phyloP scores from a whole-genome alignment of 1,140 invertebrate species.

The Parasteatoda tepidariorum region DNA sequence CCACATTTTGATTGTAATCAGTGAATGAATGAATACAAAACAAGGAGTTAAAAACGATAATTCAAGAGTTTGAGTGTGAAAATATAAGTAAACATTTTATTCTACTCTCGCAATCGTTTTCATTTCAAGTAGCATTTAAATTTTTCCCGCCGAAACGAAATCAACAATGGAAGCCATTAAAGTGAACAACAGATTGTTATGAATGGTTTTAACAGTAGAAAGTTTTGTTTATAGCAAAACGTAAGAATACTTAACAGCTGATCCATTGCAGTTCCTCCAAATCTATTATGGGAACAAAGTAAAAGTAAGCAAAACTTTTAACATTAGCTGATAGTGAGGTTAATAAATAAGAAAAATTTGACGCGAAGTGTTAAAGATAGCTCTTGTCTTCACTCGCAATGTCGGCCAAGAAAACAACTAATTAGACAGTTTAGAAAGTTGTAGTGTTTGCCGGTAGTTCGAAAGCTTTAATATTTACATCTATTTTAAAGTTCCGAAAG shows the following conservation, averaged over 20 bases:
- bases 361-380: constrained; percentile 7
- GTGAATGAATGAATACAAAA: too few species aligned
- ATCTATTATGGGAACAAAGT: constrained; percentile 33
- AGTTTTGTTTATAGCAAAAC: constrained; percentile 13
- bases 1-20: too few species aligned
- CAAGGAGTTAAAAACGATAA: too few species aligned
- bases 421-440: neutral
- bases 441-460: neutral
- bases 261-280: constrained; percentile 21
- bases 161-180: neutral
- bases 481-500: too few species aligned
- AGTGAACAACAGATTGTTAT: neutral
- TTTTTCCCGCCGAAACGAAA: too few species aligned
- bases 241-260: constrained; percentile 28
- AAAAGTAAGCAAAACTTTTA: constrained; percentile 20
- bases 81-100: too few species aligned
- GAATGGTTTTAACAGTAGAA: neutral
- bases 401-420: neutral
- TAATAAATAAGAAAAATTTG: constrained; percentile 23
- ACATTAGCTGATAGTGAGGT: constrained; percentile 1
- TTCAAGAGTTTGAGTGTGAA: too few species aligned
- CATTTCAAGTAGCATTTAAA: too few species aligned
- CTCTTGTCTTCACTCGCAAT: constrained; percentile 8
- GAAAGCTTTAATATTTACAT: too few species aligned
- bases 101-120: too few species aligned